Evolutionary conservation across 1,140 invertebrate genomes (phyloP).

Genomic region (Theocolax elegans): DNA sequence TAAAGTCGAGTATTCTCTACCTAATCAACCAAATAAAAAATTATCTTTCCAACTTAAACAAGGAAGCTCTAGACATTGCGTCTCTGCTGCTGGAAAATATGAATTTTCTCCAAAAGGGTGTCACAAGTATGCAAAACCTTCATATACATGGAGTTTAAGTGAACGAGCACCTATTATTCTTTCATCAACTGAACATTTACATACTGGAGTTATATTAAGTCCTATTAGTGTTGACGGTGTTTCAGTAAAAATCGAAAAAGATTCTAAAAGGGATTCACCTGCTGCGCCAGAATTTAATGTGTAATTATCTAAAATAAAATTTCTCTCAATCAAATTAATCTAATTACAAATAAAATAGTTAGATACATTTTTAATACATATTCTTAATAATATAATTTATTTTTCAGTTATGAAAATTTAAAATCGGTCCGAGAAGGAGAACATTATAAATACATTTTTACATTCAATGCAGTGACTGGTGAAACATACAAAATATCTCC

Average conservation of each 20-base stretch:
- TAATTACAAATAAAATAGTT: not conserved
- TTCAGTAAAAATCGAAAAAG: slow-evolving; percentile 55
- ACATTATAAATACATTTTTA: slow-evolving; percentile 67
- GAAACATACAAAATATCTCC: slow-evolving; percentile 73
- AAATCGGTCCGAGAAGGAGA: slow-evolving; percentile 53
- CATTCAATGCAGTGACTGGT: slow-evolving; percentile 69
- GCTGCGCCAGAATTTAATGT: slow-evolving; percentile 47
- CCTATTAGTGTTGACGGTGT: slow-evolving; percentile 47
- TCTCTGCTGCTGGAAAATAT: slow-evolving; percentile 78
- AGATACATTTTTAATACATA: not conserved
- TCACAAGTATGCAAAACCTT: slow-evolving; percentile 78
- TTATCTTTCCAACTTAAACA: slow-evolving; percentile 60
- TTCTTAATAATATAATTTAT: slow-evolving; percentile 8
- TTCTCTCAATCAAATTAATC: not conserved
- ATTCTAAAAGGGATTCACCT: slow-evolving; percentile 37
- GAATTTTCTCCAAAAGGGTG: slow-evolving; percentile 83
- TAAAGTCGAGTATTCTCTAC: slow-evolving; percentile 53
- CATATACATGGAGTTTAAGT: slow-evolving; percentile 62
- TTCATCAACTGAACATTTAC: slow-evolving; percentile 58
- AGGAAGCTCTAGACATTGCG: slow-evolving; percentile 74
- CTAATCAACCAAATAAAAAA: slow-evolving; percentile 51
- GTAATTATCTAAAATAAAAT: not conserved
- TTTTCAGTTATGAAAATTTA: slow-evolving; percentile 58
- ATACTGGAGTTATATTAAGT: slow-evolving; percentile 56
- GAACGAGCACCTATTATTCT: slow-evolving; percentile 56